Conservation (phyloP, 2,113 vertebrate species). For the Tretioscincus oriximinensis region DNA sequence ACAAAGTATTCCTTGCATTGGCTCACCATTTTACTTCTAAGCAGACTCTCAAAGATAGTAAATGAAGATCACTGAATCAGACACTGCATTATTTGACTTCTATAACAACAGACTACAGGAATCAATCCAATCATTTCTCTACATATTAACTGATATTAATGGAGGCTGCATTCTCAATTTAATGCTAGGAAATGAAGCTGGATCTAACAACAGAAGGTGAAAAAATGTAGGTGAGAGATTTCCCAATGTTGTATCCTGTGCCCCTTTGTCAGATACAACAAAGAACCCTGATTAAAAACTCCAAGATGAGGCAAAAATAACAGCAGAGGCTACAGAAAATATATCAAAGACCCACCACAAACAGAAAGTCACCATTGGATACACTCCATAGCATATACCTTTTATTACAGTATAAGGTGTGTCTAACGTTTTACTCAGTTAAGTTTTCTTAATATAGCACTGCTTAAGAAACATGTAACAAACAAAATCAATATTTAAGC, state of each 20-base stretch:
- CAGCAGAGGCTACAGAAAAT: neutral
- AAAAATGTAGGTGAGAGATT: too few species aligned
- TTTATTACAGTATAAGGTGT: neutral
- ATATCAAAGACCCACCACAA: neutral
- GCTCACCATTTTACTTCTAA: neutral
- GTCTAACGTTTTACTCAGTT: neutral
- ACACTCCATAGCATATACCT: neutral
- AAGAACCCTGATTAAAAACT: neutral
- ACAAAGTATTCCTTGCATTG: neutral
- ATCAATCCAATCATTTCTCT: neutral
- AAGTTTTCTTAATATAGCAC: neutral
- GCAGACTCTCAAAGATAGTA: too few species aligned
- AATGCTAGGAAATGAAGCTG: neutral
- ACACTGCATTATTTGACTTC: neutral
- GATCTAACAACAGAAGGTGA: neutral
- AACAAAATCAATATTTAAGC: conserved; percentile 24
- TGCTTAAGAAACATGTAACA: neutral
- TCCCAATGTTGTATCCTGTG: neutral
- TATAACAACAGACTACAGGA: neutral
- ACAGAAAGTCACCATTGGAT: neutral
- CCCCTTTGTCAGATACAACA: neutral
- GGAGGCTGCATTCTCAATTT: neutral
- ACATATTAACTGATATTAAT: neutral
- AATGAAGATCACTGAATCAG: neutral
- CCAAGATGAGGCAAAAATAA: neutral